Conservation (phyloP, 2,888 invertebrate genomes). For the Phaedon cochleariae region DNA sequence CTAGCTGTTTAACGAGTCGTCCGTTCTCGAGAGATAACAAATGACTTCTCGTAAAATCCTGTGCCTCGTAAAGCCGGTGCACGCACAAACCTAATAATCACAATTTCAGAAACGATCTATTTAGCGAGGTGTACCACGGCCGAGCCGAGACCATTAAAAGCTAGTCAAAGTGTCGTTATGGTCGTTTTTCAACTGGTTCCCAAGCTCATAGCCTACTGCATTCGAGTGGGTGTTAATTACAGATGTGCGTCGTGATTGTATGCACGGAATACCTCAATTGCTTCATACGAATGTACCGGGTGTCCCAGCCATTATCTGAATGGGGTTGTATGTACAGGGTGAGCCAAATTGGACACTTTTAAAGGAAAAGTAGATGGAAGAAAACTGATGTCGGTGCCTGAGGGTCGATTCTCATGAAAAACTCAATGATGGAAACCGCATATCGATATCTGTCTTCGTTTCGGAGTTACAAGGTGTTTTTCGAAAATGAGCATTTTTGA, state of each 20-base stretch:
- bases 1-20: slow-evolving; percentile 11
- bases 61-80: not conserved
- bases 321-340: no score
- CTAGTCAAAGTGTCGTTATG: slow-evolving; percentile 26
- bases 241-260: not conserved
- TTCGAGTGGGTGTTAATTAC: slow-evolving; percentile 20
- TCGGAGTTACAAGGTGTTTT: no score
- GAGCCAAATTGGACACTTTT: no score
- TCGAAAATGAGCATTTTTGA: no score
- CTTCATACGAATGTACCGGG: not conserved
- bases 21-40: slow-evolving; percentile 4
- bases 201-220: slow-evolving; percentile 10
- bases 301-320: not conserved
- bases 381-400: no score
- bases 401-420: no score
- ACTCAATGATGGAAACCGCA: no score
- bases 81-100: slow-evolving; percentile 17
- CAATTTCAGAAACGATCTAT: slow-evolving; percentile 17
- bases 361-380: no score
- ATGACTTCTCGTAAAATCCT: slow-evolving; percentile 15
- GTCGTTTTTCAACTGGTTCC: slow-evolving; percentile 7
- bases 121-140: slow-evolving; percentile 13
- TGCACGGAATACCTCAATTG: not conserved
- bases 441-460: no score
- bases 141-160: slow-evolving; percentile 18